phyloP scores from a whole-genome alignment of 2,888 invertebrate species.

The Chymomyza amoena region DNA sequence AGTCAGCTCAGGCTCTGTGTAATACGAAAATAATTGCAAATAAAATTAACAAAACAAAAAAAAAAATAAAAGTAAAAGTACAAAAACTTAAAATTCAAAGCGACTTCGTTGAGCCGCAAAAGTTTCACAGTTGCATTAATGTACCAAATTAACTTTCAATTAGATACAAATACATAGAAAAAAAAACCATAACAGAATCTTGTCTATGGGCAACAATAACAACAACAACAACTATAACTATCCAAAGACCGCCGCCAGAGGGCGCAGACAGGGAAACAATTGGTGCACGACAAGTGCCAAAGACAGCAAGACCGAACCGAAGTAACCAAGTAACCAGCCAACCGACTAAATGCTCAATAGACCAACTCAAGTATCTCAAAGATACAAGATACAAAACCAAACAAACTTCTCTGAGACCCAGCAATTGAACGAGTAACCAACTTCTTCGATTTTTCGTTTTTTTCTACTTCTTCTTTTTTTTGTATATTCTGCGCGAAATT shows the following conservation, averaged over 20 bases:
- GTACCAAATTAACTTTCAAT: slow-evolving; percentile 59
- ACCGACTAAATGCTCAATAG: background rate
- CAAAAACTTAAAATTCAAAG: slow-evolving; percentile 39
- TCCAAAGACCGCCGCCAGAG: background rate
- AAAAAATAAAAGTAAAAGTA: slow-evolving; percentile 23
- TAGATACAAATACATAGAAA: slow-evolving; percentile 32
- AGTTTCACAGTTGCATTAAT: slow-evolving; percentile 56
- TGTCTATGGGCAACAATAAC: background rate
- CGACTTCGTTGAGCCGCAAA: slow-evolving; percentile 37
- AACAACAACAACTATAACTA: background rate
- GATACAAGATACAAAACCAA: background rate
- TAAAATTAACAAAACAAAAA: slow-evolving; percentile 3
- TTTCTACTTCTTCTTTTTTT: background rate
- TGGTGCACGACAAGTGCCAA: background rate
- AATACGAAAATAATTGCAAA: slow-evolving; percentile 15
- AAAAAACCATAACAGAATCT: slow-evolving; percentile 25
- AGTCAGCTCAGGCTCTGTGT: background rate
- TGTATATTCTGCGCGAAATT: slow-evolving; percentile 46
- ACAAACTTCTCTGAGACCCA: slow-evolving; percentile 1
- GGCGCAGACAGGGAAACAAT: background rate
- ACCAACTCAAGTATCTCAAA: background rate
- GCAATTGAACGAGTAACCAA: background rate
- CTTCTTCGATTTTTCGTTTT: too few relatives aligned
- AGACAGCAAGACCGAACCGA: background rate
- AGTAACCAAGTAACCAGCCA: background rate